phyloP scores from a whole-genome alignment of 2,888 invertebrate genomes.

The Argyresthia goedartella region DNA sequence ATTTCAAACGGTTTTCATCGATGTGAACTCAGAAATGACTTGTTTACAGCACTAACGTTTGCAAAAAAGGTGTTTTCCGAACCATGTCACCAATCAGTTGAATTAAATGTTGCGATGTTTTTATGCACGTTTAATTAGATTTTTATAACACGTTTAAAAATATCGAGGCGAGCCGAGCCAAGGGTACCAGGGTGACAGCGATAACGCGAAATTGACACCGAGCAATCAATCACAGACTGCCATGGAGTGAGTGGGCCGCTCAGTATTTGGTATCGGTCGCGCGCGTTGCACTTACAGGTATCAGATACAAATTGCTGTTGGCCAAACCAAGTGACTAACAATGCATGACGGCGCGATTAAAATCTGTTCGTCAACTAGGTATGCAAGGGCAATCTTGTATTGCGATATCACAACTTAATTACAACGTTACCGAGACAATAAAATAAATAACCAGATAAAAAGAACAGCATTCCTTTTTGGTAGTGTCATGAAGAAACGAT shows the following conservation, averaged over 20 bases:
- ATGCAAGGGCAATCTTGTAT: not conserved
- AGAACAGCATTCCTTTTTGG: no score
- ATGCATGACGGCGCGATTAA: conserved; percentile 19
- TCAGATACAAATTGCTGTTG: conserved; percentile 57
- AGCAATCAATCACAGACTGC: conserved; percentile 44
- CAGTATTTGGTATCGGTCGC: conserved; percentile 39
- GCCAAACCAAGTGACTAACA: conserved; percentile 36
- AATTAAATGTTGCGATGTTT: no score
- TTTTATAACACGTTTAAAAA: no score
- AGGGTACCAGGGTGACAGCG: conserved; percentile 32
- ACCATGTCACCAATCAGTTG: no score
- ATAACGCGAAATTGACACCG: conserved; percentile 54
- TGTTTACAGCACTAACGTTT: not conserved
- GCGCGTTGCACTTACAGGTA: conserved; percentile 58
- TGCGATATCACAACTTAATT: not conserved
- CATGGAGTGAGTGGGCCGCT: conserved; percentile 40
- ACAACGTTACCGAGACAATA: no score
- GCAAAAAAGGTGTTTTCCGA: no score
- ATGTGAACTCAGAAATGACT: not conserved
- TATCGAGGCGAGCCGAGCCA: conserved; percentile 12
- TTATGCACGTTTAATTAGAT: no score
- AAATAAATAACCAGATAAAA: no score
- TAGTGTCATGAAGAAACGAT: no score
- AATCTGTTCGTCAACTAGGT: not conserved
- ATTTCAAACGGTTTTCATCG: not conserved